Conservation (phyloP, 1,140 invertebrate genomes). For the Drosophila sproati region DNA sequence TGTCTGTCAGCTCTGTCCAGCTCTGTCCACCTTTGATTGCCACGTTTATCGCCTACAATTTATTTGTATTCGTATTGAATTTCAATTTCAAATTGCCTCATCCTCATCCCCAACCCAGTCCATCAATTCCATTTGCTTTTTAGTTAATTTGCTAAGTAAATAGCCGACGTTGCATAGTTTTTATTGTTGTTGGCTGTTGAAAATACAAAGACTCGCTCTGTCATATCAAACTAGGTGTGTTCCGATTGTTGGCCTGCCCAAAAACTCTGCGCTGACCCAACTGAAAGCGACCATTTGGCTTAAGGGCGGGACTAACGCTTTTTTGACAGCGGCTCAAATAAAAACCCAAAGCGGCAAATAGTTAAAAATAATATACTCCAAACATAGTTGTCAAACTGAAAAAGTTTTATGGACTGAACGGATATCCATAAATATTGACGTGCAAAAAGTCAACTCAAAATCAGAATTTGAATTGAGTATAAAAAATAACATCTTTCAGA, state of each 20-base stretch:
- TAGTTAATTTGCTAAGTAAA: constrained; percentile 83
- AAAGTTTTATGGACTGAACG: no score
- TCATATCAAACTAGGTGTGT: constrained; percentile 66
- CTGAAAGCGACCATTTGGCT: neutral
- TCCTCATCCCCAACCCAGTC: neutral
- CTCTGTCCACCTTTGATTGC: constrained; percentile 65
- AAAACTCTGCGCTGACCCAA: constrained; percentile 8
- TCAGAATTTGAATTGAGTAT: no score
- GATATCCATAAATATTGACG: no score
- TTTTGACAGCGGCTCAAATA: neutral
- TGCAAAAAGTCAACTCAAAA: no score
- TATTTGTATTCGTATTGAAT: constrained; percentile 81
- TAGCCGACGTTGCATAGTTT: constrained; percentile 45
- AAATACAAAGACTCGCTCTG: constrained; percentile 43
- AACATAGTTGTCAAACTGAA: no score
- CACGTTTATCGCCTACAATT: constrained; percentile 78
- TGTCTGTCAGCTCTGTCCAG: neutral
- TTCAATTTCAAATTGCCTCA: constrained; percentile 76
- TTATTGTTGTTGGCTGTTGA: constrained; percentile 18
- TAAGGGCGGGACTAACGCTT: neutral
- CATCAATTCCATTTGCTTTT: constrained; percentile 63
- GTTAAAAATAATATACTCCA: no score
- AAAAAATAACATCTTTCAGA: no score
- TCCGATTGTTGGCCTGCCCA: constrained; percentile 28
- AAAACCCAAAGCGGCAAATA: no score